Conservation (phyloP, 2,888 invertebrate genomes). For the Aleiodes leptofemur region DNA sequence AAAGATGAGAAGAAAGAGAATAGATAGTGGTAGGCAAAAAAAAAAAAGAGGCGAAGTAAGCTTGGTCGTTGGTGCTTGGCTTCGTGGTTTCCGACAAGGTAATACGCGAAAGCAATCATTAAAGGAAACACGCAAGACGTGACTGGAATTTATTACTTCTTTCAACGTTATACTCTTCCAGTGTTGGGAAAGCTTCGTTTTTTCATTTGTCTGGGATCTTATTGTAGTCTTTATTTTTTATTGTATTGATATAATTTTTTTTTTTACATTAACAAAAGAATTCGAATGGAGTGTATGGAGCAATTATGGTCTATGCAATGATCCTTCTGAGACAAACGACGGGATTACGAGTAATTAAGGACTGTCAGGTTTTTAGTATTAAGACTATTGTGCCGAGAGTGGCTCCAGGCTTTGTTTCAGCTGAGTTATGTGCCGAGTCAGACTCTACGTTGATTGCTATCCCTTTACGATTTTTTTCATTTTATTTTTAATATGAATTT, state of each 20-base stretch:
- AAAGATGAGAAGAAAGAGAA: background rate
- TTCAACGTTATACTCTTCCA: background rate
- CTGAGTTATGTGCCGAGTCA: no score
- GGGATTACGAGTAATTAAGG: constrained; percentile 12
- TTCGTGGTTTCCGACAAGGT: constrained; percentile 30
- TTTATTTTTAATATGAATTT: no score
- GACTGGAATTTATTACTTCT: constrained; percentile 43
- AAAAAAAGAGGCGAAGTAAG: background rate
- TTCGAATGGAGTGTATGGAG: background rate
- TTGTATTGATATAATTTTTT: no score
- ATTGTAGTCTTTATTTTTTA: background rate
- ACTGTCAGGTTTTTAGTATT: background rate
- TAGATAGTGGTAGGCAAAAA: background rate
- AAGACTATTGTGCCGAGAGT: no score
- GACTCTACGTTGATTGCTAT: no score
- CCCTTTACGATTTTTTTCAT: no score
- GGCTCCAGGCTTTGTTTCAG: no score
- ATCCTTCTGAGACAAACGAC: constrained; percentile 13
- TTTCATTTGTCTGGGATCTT: background rate
- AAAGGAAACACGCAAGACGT: constrained; percentile 39
- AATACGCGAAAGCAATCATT: constrained; percentile 37
- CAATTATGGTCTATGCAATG: constrained; percentile 30
- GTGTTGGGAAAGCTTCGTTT: background rate
- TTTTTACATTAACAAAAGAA: background rate
- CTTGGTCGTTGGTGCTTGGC: constrained; percentile 13